These are phyloP conservation scores for Lytechinus variegatus DNA, from an alignment of 35 echinoderm and acorn worm species.

Conservation along the genomic window DNA sequence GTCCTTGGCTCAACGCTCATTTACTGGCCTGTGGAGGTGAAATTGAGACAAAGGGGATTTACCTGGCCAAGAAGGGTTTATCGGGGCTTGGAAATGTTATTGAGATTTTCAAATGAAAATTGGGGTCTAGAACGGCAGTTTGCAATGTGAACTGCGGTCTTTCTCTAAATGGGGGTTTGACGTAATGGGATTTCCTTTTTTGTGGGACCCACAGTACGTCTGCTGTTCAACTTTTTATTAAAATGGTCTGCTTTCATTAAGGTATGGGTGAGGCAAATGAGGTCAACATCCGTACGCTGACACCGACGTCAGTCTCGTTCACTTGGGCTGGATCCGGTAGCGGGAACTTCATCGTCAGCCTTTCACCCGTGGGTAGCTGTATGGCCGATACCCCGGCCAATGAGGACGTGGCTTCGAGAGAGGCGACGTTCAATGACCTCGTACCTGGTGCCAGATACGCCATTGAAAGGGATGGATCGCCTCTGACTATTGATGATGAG, in stretches of 20 bases:
- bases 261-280: background rate
- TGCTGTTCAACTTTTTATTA: too few species aligned
- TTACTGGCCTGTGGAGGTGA: too few species aligned
- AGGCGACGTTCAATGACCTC: background rate
- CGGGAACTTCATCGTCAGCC: background rate
- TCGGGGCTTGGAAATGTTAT: too few species aligned
- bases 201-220: too few species aligned
- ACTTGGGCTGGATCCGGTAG: background rate
- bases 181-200: too few species aligned
- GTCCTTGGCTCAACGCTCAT: too few species aligned
- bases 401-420: background rate
- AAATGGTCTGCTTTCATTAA: background rate
- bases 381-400: background rate
- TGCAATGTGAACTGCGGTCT: too few species aligned
- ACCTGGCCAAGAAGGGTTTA: too few species aligned
- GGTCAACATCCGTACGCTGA: background rate
- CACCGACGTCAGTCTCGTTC: background rate
- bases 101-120: too few species aligned
- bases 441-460: background rate
- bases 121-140: too few species aligned
- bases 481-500: background rate
- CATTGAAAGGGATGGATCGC: background rate
- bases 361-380: background rate
- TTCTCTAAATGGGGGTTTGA: too few species aligned
- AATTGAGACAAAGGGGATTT: too few species aligned